Base-by-base conservation (phyloP, 2,888 invertebrate species). In the Bruchidius siliquastri region DNA sequence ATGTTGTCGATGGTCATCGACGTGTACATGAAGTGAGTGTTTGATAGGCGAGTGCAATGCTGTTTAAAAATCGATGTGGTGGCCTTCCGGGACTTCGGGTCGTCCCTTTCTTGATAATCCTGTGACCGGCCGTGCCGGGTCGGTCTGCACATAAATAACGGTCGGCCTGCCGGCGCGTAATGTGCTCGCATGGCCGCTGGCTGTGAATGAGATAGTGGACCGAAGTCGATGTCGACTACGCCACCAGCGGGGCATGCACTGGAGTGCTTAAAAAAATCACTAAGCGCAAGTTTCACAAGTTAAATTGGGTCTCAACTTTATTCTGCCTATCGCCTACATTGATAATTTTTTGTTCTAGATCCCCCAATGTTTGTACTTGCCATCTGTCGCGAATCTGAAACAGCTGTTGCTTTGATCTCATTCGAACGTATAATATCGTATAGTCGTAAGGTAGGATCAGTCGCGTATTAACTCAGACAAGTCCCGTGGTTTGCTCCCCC, bases 171-270 rank as follows among this genome's bases (percentile, higher is more conserved):
- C 18, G 49, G 49, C 49, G 49, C 81, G 81, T 83, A 83, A 84
- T 84, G 84, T 82, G 84, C 81, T 82, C 81, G 83, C 83, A 83
- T 84, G 84, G 84, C 83, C 84, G 84, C 80, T 85, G 84, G 83
- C 85, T 85, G 85, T 85, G 84, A 85, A 85, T 83, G 83, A 84
- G 85, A 84, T 84, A 84, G 84, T 81, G 77, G 71, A 69, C 67
- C 73, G 22, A 73, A 71, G 76, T 73, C 49, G 13, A 49, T 49
- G 10, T 18, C 49, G 49, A 49, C 8, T 13, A 13, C 13, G 49
- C 6, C 49, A 49, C 18, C 18, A 49, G 49, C 49, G 49, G 49
- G 49, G 8, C 18, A 18, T 49, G 49, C 49, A 13, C 1, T 13
- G 49, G 13, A 13, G 13, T 49, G 49, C 49, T 49, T 13, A 3